A percentile compares a stretch with the other conserved stretches of the same genome.
These are phyloP conservation scores for Drosophila hamatofila DNA, from an alignment of 2,888 invertebrate species.

Conservation along the genomic window DNA sequence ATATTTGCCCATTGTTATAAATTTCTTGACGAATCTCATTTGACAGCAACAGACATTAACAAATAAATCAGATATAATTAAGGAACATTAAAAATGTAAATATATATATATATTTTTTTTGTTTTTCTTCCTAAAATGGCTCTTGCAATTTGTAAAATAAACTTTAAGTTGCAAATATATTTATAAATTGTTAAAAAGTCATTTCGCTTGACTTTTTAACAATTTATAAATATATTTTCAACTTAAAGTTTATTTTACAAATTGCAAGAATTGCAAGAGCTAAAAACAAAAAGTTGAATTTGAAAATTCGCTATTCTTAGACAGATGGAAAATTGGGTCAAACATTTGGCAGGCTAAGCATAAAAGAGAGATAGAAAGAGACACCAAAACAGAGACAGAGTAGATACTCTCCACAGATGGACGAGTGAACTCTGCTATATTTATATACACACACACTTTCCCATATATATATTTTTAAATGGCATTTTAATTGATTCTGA, in stretches of 20 bases:
- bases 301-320: slow-evolving; percentile 68
- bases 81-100: slow-evolving; percentile 11
- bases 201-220: too few species aligned
- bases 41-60: slow-evolving; percentile 57
- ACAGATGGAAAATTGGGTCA: slow-evolving; percentile 65
- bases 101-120: neutral
- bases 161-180: neutral
- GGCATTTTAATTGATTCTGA: slow-evolving; percentile 68
- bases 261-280: too few species aligned
- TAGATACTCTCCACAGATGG: too few species aligned
- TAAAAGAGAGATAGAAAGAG: slow-evolving; percentile 9
- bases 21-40: slow-evolving; percentile 45
- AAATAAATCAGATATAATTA: slow-evolving; percentile 65
- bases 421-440: slow-evolving; percentile 15
- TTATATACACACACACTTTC: neutral
- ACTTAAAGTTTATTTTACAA: neutral
- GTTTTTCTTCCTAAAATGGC: neutral
- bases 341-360: slow-evolving; percentile 56
- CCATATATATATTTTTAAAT: slow-evolving; percentile 37
- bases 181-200: slow-evolving; percentile 2
- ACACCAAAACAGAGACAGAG: neutral
- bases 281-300: slow-evolving; percentile 35
- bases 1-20: slow-evolving; percentile 62
- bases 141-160: neutral
- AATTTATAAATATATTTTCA: neutral